phyloP scores from a whole-genome alignment of 2,888 invertebrate genomes.

The Andrena trimmerana region DNA sequence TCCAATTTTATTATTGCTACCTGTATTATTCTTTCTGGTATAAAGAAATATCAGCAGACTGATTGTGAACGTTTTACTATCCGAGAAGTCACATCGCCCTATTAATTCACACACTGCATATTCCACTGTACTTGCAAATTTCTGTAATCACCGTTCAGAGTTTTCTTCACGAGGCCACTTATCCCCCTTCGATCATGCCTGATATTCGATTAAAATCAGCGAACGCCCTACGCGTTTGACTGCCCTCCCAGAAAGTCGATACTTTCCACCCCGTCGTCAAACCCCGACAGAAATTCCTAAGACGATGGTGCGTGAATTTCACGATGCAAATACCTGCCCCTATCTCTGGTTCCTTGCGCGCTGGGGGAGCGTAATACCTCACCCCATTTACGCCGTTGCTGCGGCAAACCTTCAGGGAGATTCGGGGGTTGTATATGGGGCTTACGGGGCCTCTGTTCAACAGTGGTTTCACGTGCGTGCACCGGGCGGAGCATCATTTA shows the following conservation, averaged over 20 bases:
- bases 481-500: conserved; percentile 53
- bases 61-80: too few species aligned
- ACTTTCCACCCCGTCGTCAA: conserved; percentile 20
- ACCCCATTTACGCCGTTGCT: conserved; percentile 58
- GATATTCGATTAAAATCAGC: too few species aligned
- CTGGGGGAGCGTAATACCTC: conserved; percentile 53
- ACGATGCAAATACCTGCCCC: background rate
- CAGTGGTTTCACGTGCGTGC: conserved; percentile 55
- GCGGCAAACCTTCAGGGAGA: conserved; percentile 55
- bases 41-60: too few species aligned
- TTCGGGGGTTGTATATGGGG: conserved; percentile 63
- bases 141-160: too few species aligned
- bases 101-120: too few species aligned
- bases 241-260: conserved; percentile 17
- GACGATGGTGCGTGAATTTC: conserved; percentile 11
- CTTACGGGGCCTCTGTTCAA: conserved; percentile 58
- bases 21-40: too few species aligned
- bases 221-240: background rate
- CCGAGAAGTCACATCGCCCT: too few species aligned
- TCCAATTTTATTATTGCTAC: too few species aligned
- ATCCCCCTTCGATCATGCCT: too few species aligned
- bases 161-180: too few species aligned
- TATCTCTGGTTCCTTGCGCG: background rate
- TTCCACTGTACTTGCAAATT: too few species aligned
- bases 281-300: conserved; percentile 23